phyloP scores from a whole-genome alignment of 2,797 vertebrate species.

The Hozukius guyotensis region DNA sequence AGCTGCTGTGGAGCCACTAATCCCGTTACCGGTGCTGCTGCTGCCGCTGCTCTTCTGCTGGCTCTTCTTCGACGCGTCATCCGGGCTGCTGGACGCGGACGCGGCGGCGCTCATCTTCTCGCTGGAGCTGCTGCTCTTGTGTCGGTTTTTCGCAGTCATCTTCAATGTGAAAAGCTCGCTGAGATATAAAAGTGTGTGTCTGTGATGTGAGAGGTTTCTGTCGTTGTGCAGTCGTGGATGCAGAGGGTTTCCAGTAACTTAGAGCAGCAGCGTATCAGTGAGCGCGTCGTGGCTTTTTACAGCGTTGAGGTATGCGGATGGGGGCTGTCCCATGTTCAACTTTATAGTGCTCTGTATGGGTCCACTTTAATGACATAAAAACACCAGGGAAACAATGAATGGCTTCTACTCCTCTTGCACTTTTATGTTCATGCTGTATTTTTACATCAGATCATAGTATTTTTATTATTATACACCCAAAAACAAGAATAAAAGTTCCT shows the following conservation, averaged over 20 bases:
- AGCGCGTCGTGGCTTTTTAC: conserved; percentile 79
- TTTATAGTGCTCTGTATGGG: conserved; percentile 9
- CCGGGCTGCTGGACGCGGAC: conserved; percentile 23
- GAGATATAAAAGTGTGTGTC: background rate
- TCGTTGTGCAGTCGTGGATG: conserved; percentile 68
- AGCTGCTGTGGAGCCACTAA: conserved; percentile 33
- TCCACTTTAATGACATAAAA: conserved; percentile 1
- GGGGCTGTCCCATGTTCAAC: conserved; percentile 63
- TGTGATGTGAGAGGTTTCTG: background rate
- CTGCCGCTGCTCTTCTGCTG: conserved; percentile 44
- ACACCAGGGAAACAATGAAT: conserved; percentile 20
- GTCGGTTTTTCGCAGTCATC: conserved; percentile 79
- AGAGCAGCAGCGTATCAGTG: conserved; percentile 77
- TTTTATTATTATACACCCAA: background rate
- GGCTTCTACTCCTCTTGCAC: background rate
- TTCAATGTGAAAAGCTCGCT: background rate
- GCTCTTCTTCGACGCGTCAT: conserved; percentile 74
- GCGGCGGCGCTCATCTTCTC: conserved; percentile 59
- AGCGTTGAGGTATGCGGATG: conserved; percentile 75
- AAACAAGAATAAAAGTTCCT: background rate
- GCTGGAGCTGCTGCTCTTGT: conserved; percentile 68
- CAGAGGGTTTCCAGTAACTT: conserved; percentile 25
- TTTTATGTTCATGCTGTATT: background rate
- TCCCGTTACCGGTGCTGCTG: conserved; percentile 45
- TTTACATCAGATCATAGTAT: too few relatives aligned